Evolutionary conservation across 2,888 invertebrate species (phyloP).

Genomic region (Habrosyne pyritoides): DNA sequence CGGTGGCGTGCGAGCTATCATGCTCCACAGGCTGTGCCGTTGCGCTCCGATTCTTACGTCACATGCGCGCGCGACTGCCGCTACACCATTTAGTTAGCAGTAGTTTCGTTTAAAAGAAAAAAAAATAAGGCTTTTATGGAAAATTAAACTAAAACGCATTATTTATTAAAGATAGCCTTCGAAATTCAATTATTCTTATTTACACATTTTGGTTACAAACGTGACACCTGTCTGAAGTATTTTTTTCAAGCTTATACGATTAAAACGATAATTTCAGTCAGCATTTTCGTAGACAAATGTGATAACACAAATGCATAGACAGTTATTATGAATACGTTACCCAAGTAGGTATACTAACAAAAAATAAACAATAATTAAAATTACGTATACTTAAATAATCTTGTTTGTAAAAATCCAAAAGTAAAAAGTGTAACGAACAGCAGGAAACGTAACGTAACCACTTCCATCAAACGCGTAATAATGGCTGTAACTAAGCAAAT

Average conservation of each 20-base stretch:
- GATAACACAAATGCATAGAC: no score
- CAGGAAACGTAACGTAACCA: conserved; percentile 1
- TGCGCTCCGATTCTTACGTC: conserved; percentile 59
- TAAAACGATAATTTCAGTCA: no score
- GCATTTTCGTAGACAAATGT: no score
- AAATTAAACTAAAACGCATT: neutral
- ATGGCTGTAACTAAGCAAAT: neutral
- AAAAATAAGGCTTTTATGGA: no score
- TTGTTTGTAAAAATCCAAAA: neutral
- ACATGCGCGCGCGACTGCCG: conserved; percentile 31
- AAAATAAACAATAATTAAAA: neutral
- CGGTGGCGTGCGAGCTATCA: conserved; percentile 58
- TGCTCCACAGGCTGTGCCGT: conserved; percentile 57
- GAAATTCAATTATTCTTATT: no score
- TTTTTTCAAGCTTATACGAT: no score
- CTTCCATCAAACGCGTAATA: neutral
- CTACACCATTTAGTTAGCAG: conserved; percentile 6
- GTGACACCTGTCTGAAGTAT: no score
- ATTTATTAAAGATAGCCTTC: no score
- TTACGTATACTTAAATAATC: neutral
- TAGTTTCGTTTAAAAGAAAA: neutral
- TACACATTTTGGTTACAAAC: no score
- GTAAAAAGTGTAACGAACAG: conserved; percentile 3
- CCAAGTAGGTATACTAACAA: no score
- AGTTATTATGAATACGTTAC: no score